Percentiles rank a stretch among this genome's conserved stretches.
Evolutionary conservation across 2,888 invertebrate species (phyloP).

Genomic region (Arrhopalites spinosus): DNA sequence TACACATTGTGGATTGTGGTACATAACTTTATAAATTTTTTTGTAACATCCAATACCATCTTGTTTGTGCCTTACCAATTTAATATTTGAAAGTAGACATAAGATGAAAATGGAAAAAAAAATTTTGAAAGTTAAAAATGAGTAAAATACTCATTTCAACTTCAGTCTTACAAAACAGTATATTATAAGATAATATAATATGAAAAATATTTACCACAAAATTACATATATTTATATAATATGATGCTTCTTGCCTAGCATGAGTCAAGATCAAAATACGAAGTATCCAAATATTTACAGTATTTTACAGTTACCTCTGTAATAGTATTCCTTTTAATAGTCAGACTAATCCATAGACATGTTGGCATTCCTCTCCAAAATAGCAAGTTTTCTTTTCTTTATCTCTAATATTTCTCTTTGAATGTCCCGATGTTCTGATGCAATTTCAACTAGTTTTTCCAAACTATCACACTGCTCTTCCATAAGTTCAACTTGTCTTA

Average conservation of each 20-base stretch:
- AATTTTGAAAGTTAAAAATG: background rate
- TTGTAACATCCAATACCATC: too few species aligned
- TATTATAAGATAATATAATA: background rate
- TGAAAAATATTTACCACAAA: background rate
- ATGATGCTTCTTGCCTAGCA: too few species aligned
- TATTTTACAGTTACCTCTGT: background rate
- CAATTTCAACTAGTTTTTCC: conserved; percentile 37
- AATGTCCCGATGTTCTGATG: conserved; percentile 31
- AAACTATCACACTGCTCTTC: conserved; percentile 37
- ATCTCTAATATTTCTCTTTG: conserved; percentile 30
- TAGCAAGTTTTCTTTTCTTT: conserved; percentile 31
- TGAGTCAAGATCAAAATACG: background rate
- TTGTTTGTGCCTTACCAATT: conserved; percentile 11
- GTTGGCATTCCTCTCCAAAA: conserved; percentile 30
- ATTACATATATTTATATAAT: background rate
- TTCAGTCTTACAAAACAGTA: background rate
- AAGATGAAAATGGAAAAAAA: too few species aligned
- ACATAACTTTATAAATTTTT: too few species aligned
- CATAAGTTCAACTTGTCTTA: conserved; percentile 33
- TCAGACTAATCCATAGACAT: background rate
- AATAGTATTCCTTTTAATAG: background rate
- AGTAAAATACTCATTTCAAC: background rate
- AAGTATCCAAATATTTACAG: background rate
- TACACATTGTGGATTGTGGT: too few species aligned
- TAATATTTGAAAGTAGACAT: too few species aligned